These are phyloP conservation scores for Ptilorrhoa leucosticta DNA, from an alignment of 2,113 vertebrate genomes.

Conservation along the genomic window DNA sequence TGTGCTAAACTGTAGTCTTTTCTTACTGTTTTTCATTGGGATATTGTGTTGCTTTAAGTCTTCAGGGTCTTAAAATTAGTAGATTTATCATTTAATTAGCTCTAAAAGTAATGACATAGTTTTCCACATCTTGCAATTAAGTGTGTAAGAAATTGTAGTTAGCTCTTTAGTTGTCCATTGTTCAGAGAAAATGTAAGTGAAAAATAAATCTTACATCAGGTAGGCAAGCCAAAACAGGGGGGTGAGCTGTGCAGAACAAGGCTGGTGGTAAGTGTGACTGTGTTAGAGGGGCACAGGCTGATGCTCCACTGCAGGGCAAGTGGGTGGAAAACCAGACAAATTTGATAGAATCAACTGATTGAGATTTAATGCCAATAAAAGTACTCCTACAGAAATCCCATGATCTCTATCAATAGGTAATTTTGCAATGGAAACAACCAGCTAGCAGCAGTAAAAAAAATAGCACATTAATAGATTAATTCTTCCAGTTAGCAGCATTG, in stretches of 20 bases:
- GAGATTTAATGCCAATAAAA: not conserved
- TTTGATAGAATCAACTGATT: not conserved
- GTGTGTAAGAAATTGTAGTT: not conserved
- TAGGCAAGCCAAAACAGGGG: not conserved
- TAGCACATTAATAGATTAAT: not conserved
- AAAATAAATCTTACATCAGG: not conserved
- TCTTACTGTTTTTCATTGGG: not conserved
- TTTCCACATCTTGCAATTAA: not conserved
- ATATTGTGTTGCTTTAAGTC: not conserved
- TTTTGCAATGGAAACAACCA: not conserved
- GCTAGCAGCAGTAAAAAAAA: not conserved
- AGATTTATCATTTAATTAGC: not conserved
- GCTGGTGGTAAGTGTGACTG: rapidly evolving
- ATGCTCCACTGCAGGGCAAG: not conserved
- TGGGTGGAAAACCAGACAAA: not conserved
- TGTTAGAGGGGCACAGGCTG: not conserved
- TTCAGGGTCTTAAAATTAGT: not conserved
- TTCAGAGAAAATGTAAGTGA: not conserved
- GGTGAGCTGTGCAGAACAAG: not conserved
- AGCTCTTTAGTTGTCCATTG: not conserved
- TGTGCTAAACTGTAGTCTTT: not conserved
- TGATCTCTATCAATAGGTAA: not conserved
- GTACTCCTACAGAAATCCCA: not conserved
- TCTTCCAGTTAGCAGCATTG: not conserved
- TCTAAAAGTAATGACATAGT: not conserved